Evolutionary conservation across 2,797 vertebrate genomes (phyloP), one percentile per base, ranked within the genome.

Genomic region (Siniperca scherzeri): DNA sequence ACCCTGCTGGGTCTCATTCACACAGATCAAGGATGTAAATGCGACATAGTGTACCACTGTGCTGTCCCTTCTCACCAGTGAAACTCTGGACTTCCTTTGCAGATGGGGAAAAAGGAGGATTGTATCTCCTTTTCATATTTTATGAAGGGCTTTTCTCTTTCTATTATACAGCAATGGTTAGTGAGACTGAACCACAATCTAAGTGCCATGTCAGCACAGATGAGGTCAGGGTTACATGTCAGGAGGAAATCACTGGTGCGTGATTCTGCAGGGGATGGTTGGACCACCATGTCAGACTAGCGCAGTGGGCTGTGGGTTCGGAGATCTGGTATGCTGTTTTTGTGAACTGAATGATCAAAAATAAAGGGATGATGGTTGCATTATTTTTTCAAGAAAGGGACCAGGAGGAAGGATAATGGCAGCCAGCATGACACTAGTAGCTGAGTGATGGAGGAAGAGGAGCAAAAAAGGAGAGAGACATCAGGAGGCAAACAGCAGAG

Each of bases 141-240:
- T 57, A 40, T 53, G 52, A 38, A 59, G 36, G 66, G 1, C 25
- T 73, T 67, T 36, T 57, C 7, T 68, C 44, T 70, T 68, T 73
- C 17, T 60, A 8, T 50, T 64, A 48, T 12, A 67, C 81, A 52
- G 69, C 38, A 65, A 38, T 22, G 80, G 75, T 75, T 62, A 73
- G 77, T 38, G 79, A 76, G 74, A 78, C 70, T 25, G 78, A 84
- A 76, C 71, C 44, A 22, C 75, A 60, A 36, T 67, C 33, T 22
- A 60, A 78, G 65, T 82, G 88, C 85, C 77, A n/a, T 74, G 82
- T 83, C 85, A 81, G 89, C 84, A 82, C 78, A 85, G 67, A 81
- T 66, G 66, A 73, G 74, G 82, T 87, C 83, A 82, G 82, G 75
- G 81, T 57, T 69, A 73, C 52, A 81, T 46, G 84, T 85, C 79